Evolutionary conservation across 2,113 vertebrate genomes (phyloP).

Genomic region (Mungos mungo): DNA sequence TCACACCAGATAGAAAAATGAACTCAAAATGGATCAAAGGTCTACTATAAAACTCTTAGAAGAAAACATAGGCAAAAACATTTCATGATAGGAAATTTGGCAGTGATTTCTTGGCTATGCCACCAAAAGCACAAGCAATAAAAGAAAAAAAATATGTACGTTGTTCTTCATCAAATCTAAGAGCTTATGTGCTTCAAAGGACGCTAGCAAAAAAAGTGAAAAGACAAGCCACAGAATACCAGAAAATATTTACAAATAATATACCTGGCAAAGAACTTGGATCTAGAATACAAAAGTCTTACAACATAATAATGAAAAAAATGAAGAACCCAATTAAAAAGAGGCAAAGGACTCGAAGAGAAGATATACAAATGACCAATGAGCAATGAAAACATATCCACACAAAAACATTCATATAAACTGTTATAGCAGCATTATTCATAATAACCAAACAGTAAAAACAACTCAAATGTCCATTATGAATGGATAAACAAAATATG

Average conservation of each 20-base stretch:
- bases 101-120: neutral
- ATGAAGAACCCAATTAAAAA: neutral
- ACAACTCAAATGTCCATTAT: neutral
- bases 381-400: neutral
- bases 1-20: neutral
- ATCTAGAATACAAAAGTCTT: neutral
- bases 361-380: neutral
- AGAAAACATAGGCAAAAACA: neutral
- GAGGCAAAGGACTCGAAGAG: neutral
- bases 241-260: neutral
- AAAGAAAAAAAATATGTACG: neutral
- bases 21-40: slow-evolving; percentile 9
- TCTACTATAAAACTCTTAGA: neutral
- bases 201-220: neutral
- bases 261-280: neutral
- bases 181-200: neutral
- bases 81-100: neutral
- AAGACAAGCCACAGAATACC: neutral
- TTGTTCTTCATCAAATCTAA: neutral
- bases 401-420: neutral
- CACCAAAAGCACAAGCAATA: neutral
- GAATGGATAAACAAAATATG: neutral
- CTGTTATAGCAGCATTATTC: neutral
- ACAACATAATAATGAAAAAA: slow-evolving; percentile 12
- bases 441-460: neutral